Conservation (phyloP, 2,797 vertebrate genomes). For the Scomberomorus guttatus region DNA sequence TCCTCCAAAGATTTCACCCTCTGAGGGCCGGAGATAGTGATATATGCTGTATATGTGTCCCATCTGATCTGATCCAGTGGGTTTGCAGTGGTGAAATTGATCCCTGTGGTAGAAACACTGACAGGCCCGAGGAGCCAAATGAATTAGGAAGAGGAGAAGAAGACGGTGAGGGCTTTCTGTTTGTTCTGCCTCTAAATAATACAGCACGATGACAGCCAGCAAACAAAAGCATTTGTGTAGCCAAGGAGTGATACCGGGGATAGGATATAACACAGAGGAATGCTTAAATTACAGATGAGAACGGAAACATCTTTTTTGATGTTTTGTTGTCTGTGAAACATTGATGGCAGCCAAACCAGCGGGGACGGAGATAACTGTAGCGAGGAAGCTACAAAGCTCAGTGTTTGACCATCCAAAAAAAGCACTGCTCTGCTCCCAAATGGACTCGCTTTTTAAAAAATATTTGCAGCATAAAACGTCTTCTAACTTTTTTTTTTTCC, state of each 20-base stretch:
- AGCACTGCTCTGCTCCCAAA: constrained; percentile 38
- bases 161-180: constrained; percentile 60
- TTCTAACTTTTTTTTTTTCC: constrained; percentile 23
- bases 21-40: background rate
- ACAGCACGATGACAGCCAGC: constrained; percentile 67
- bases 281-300: constrained; percentile 75
- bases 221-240: constrained; percentile 75
- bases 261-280: constrained; percentile 46
- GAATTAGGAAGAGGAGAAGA: constrained; percentile 63
- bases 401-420: constrained; percentile 38
- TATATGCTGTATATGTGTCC: constrained; percentile 30
- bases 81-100: constrained; percentile 69
- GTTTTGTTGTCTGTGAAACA: constrained; percentile 56
- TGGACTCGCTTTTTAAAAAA: constrained; percentile 26
- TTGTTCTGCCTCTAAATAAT: constrained; percentile 79
- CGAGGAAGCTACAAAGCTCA: background rate
- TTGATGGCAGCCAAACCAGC: constrained; percentile 52
- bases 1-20: constrained; percentile 28
- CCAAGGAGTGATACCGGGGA: constrained; percentile 38
- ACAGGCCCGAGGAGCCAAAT: constrained; percentile 65
- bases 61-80: constrained; percentile 63
- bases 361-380: background rate
- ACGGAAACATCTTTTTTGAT: constrained; percentile 41
- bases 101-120: constrained; percentile 66
- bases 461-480: constrained; percentile 48